Percentiles rank a stretch among this genome's conserved stretches.
Conservation (phyloP, 1,140 invertebrate genomes). For the Glomeris maerens region DNA sequence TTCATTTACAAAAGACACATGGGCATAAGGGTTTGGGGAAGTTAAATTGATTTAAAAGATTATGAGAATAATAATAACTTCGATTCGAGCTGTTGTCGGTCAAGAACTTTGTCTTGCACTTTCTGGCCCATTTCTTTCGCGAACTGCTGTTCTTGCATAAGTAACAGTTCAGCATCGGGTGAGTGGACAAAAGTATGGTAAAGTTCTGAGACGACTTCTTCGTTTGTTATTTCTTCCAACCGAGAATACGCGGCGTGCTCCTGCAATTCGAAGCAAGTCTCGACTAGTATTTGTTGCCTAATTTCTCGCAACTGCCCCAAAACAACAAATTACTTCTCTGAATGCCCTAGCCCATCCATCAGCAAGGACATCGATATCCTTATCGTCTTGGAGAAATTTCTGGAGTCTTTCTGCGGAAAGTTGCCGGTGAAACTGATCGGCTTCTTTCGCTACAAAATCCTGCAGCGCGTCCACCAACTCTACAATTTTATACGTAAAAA, state of each 20-base stretch:
- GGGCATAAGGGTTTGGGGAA: slow-evolving; percentile 16
- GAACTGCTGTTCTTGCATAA: slow-evolving; percentile 62
- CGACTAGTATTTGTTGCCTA: neutral
- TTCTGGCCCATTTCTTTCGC: slow-evolving; percentile 53
- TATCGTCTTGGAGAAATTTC: slow-evolving; percentile 35
- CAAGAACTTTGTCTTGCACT: slow-evolving; percentile 46
- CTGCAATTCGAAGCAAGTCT: slow-evolving; percentile 21
- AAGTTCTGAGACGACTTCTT: slow-evolving; percentile 59
- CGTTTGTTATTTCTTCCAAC: slow-evolving; percentile 52
- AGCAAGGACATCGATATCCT: slow-evolving; percentile 50
- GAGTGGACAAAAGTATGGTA: slow-evolving; percentile 71
- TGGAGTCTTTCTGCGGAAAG: slow-evolving; percentile 33
- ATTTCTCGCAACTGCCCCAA: neutral
- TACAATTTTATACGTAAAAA: slow-evolving; percentile 17
- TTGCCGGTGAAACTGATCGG: slow-evolving; percentile 37
- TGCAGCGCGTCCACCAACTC: slow-evolving; percentile 27
- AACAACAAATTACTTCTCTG: slow-evolving; percentile 40
- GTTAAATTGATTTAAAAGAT: slow-evolving; percentile 17
- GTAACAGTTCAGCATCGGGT: slow-evolving; percentile 55
- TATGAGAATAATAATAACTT: slow-evolving; percentile 34
- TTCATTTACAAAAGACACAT: slow-evolving; percentile 17
- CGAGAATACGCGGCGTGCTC: slow-evolving; percentile 31
- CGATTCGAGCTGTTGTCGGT: slow-evolving; percentile 45
- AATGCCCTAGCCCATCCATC: slow-evolving; percentile 52
- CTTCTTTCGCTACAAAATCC: slow-evolving; percentile 32